phyloP scores from a whole-genome alignment of 2,113 vertebrate genomes.

The Labeo catla region DNA sequence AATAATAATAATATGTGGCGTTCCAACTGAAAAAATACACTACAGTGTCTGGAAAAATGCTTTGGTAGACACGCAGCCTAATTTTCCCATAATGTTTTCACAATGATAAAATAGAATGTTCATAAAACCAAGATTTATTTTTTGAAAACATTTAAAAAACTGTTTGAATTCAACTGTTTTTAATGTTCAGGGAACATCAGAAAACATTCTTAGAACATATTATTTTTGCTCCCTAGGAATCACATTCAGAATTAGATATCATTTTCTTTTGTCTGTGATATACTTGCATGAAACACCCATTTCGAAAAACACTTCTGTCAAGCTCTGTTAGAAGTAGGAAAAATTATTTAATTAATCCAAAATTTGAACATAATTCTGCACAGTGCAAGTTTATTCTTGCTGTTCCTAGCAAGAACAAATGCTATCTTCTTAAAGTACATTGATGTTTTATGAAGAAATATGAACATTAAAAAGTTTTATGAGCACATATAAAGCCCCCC shows the following conservation, averaged over 20 bases:
- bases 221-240: background rate
- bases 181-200: background rate
- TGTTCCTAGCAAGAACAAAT: background rate
- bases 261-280: background rate
- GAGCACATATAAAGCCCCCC: conserved; percentile 35
- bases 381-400: conserved; percentile 13
- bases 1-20: too few relatives aligned
- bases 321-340: background rate
- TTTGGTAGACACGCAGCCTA: too few relatives aligned
- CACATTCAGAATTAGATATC: background rate
- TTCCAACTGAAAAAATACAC: too few relatives aligned
- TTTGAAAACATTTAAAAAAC: too few relatives aligned
- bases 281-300: background rate
- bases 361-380: background rate
- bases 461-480: conserved; percentile 23
- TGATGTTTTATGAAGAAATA: conserved; percentile 31
- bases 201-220: background rate
- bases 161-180: background rate
- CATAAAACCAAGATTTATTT: background rate
- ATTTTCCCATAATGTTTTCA: background rate
- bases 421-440: conserved; percentile 31
- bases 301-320: background rate
- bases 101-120: background rate
- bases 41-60: too few relatives aligned
- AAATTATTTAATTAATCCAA: background rate